Evolutionary conservation across 2,888 invertebrate genomes (phyloP).

Genomic region (Amblyjoppa fuscipennis): DNA sequence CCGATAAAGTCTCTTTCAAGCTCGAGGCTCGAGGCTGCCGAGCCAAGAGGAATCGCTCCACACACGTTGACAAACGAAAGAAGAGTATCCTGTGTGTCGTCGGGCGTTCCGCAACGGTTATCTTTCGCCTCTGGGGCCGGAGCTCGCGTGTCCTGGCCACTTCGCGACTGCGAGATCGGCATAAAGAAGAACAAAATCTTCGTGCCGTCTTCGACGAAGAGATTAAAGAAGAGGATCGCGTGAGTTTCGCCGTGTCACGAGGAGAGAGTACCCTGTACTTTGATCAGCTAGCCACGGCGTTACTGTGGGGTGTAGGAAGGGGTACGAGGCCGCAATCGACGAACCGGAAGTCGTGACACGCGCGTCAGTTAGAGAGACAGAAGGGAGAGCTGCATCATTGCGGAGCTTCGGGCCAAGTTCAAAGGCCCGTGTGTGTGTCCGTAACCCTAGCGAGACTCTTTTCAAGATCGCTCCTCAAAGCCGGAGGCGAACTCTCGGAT

Average conservation of each 20-base stretch:
- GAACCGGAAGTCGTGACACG: slow-evolving; percentile 68
- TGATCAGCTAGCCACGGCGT: not conserved
- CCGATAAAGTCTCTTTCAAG: slow-evolving; percentile 17
- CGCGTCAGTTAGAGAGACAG: slow-evolving; percentile 44
- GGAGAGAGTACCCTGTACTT: slow-evolving; percentile 12
- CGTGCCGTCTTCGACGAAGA: slow-evolving; percentile 31
- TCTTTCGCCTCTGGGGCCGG: slow-evolving; percentile 53
- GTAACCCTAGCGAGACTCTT: slow-evolving; percentile 58
- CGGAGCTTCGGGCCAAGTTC: slow-evolving; percentile 72
- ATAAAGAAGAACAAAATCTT: slow-evolving; percentile 30
- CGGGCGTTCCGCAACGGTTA: slow-evolving; percentile 63
- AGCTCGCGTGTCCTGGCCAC: slow-evolving; percentile 50
- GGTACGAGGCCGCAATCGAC: slow-evolving; percentile 41
- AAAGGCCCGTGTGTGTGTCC: slow-evolving; percentile 72
- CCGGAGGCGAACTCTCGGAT: slow-evolving; percentile 43
- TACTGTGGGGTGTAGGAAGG: not conserved
- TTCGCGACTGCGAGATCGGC: slow-evolving; percentile 10
- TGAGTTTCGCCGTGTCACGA: slow-evolving; percentile 60
- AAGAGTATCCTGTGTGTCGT: slow-evolving; percentile 57
- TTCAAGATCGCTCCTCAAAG: slow-evolving; percentile 55
- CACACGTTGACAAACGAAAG: slow-evolving; percentile 55
- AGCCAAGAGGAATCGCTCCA: not conserved
- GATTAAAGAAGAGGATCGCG: slow-evolving; percentile 57
- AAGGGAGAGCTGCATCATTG: slow-evolving; percentile 34
- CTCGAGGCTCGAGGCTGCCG: slow-evolving; percentile 36